Evolutionary conservation across 2,113 vertebrate species (phyloP), one percentile per base, ranked within the genome.

Genomic region (Spheniscus mendiculus): DNA sequence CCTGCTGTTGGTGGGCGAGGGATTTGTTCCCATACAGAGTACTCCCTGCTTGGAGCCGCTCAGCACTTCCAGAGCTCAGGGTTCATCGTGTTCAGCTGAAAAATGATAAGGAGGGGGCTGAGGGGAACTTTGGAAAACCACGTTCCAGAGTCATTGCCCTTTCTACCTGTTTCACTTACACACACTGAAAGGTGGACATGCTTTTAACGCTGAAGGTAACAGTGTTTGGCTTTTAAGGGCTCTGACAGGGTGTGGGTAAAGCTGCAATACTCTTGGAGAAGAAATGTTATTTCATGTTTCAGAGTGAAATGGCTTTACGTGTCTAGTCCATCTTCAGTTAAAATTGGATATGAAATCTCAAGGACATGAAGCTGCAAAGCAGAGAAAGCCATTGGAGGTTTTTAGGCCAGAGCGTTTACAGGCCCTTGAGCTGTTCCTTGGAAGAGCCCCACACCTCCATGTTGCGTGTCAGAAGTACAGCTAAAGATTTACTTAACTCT

Each of bases 401-500:
- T 66, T 66, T 62, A 66, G 59, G 19, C 49, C 69, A 22, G 69
- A 84, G 36, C 10, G 1, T 80, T 86, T 90, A 16, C 50, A 74
- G 59, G 15, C 53, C 61, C 44, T 87, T 69, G 53, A 61, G 42
- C 49, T 76, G 47, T 23, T 71, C 40, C 6, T 3, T 47, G 70
- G 65, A 21, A 53, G 53, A 92, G 20, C 19, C 80, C 56, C 38
- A 10, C 3, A n/a, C 13, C 27, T 66, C 44, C 4, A 4, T 29
- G 45, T 15, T 79, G 49, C 13, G 11, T 73, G 42, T 59, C 76
- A 47, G 36, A 66, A 73, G 42, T 66, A 44, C 55, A 93, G 83
- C 83, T 89, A 12, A 79, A 81, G 15, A 53, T 55, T 81, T 29
- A 45, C 76, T 77, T 87, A 29, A 72, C 42, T 91, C 67, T 97